Percentiles rank a stretch among this genome's conserved stretches.
These are phyloP conservation scores for Agonopterix alstromeriana DNA, from an alignment of 2,888 invertebrate genomes.

Conservation along the genomic window DNA sequence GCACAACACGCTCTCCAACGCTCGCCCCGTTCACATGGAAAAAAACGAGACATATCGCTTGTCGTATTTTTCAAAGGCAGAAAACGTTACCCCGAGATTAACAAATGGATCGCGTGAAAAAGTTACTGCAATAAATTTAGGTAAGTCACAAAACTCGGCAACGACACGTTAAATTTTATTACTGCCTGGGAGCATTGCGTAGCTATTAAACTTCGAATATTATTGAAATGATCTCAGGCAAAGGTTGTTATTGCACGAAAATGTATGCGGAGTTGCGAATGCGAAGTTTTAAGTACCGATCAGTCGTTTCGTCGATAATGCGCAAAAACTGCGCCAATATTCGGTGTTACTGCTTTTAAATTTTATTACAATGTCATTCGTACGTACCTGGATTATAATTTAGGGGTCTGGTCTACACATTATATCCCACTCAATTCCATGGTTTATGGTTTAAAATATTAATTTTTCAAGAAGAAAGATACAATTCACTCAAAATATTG, in stretches of 20 bases:
- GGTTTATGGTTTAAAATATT: too few relatives aligned
- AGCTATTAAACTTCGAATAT: constrained; percentile 64
- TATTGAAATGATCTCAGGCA: constrained; percentile 66
- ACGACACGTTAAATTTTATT: constrained; percentile 68
- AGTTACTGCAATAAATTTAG: constrained; percentile 56
- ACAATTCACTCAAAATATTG: too few relatives aligned
- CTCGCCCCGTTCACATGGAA: background rate
- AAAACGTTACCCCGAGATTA: constrained; percentile 43
- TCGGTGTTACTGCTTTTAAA: constrained; percentile 11
- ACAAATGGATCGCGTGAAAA: constrained; percentile 60
- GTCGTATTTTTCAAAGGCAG: constrained; percentile 34
- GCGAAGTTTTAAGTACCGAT: constrained; percentile 28
- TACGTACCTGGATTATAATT: too few relatives aligned
- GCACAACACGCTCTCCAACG: too few relatives aligned
- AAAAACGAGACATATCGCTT: constrained; percentile 18
- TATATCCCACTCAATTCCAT: too few relatives aligned
- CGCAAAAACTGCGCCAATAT: constrained; percentile 14
- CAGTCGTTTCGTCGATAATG: constrained; percentile 24
- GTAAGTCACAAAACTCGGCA: constrained; percentile 51
- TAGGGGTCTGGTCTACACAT: too few relatives aligned
- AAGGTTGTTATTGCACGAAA: constrained; percentile 42
- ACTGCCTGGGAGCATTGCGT: constrained; percentile 39
- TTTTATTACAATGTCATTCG: constrained; percentile 13
- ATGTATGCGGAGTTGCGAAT: constrained; percentile 38
- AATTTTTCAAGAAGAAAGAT: too few relatives aligned